Conservation (phyloP, 2,797 vertebrate genomes). For the Xenops minutus region DNA sequence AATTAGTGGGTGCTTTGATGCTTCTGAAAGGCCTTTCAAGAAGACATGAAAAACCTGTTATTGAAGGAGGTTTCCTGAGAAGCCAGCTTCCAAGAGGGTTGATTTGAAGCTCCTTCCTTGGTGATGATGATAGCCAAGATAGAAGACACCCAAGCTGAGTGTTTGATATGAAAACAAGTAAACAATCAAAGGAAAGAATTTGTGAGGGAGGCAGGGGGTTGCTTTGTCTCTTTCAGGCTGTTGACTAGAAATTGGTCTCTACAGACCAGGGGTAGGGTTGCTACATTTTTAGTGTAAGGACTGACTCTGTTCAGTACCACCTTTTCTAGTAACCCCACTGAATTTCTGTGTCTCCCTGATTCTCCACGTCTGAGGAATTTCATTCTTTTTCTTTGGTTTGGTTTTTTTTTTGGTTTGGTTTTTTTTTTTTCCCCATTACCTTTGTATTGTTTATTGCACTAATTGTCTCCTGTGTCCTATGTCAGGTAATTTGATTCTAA, state of each 20-base stretch:
- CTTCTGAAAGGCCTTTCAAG: neutral
- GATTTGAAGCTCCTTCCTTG: neutral
- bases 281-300: neutral
- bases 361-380: neutral
- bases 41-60: slow-evolving; percentile 20
- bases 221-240: neutral
- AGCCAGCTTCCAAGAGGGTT: neutral
- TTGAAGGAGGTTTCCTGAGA: neutral
- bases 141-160: neutral
- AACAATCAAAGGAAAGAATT: slow-evolving; percentile 3
- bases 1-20: slow-evolving; percentile 5
- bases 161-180: slow-evolving; percentile 26
- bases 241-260: neutral
- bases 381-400: neutral
- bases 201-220: neutral
- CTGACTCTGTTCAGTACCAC: neutral
- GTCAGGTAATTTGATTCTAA: neutral
- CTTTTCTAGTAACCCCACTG: neutral
- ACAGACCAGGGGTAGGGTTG: no score
- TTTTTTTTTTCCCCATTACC: neutral
- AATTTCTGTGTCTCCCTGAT: neutral
- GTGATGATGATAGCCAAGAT: neutral
- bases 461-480: neutral
- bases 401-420: neutral
- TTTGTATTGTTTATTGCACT: neutral